A percentile compares a stretch with the other conserved stretches of the same genome.
Conservation (phyloP, 2,888 invertebrate genomes). For the Leptinotarsa rubiginosa region DNA sequence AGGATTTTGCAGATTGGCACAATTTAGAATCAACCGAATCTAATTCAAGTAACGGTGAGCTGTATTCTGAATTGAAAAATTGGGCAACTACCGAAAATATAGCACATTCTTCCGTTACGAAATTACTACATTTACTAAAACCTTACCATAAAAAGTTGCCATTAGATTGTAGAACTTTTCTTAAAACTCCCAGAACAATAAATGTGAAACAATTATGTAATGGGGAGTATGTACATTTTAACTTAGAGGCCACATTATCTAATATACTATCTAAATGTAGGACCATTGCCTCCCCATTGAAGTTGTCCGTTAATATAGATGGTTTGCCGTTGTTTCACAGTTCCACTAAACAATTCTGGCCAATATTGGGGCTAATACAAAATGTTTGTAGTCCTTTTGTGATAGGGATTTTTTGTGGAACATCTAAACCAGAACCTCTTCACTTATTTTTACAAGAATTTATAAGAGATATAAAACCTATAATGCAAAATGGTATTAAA, state of each 20-base stretch:
- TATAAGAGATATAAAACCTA: slow-evolving; percentile 31
- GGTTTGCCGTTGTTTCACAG: slow-evolving; percentile 39
- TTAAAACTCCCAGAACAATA: slow-evolving; percentile 25
- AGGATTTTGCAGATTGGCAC: slow-evolving; percentile 10
- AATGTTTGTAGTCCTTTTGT: slow-evolving; percentile 35
- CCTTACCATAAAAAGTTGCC: slow-evolving; percentile 23
- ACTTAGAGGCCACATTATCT: slow-evolving; percentile 15
- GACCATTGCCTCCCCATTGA: slow-evolving; percentile 7
- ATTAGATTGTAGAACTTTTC: slow-evolving; percentile 28
- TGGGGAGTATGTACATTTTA: slow-evolving; percentile 28
- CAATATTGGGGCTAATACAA: slow-evolving; percentile 35
- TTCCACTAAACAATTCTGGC: slow-evolving; percentile 35
- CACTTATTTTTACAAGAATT: slow-evolving; percentile 36
- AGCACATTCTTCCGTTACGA: slow-evolving; percentile 23
- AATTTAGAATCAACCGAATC: slow-evolving; percentile 13
- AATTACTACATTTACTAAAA: slow-evolving; percentile 25
- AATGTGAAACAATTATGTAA: slow-evolving; percentile 5
- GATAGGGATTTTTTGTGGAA: slow-evolving; percentile 40
- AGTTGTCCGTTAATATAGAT: slow-evolving; percentile 33
- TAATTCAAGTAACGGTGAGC: slow-evolving; percentile 17
- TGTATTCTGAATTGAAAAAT: slow-evolving; percentile 22
- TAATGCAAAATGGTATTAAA: slow-evolving; percentile 28
- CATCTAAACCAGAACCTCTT: slow-evolving; percentile 36
- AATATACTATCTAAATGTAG: slow-evolving; percentile 19
- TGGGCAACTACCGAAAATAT: slow-evolving; percentile 28